phyloP scores from a whole-genome alignment of 2,888 invertebrate genomes.

The Ferrisia virgata region DNA sequence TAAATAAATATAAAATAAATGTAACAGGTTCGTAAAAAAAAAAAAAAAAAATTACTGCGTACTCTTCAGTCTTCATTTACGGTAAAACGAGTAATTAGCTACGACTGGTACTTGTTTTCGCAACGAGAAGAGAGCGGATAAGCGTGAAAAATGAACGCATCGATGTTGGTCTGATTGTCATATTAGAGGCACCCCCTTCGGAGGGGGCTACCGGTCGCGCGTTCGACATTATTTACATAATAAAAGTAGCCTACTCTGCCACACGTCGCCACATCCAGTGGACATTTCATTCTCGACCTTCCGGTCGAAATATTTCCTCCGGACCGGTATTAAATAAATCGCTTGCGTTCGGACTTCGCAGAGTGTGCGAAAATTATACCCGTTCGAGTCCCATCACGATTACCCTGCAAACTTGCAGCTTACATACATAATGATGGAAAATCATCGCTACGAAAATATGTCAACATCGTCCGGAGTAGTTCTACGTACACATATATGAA shows the following conservation, averaged over 20 bases:
- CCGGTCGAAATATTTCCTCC: neutral
- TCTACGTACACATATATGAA: no score
- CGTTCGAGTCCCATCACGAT: neutral
- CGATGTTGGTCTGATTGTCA: neutral
- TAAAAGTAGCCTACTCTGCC: no score
- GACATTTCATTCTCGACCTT: neutral
- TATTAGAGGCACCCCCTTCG: neutral
- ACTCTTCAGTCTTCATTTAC: constrained; percentile 14
- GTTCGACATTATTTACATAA: neutral
- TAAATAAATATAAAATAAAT: constrained; percentile 36
- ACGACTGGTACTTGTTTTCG: constrained; percentile 5
- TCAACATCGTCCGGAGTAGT: neutral
- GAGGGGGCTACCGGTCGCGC: no score
- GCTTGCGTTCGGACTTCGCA: no score
- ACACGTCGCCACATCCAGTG: neutral
- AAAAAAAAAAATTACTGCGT: constrained; percentile 21
- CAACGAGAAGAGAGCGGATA: neutral
- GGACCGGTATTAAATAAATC: neutral
- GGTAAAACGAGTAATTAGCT: constrained; percentile 31
- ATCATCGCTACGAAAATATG: constrained; percentile 13
- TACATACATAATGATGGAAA: no score
- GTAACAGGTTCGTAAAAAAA: constrained; percentile 31
- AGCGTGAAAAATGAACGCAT: neutral
- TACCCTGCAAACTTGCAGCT: neutral
- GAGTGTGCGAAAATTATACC: neutral